Evolutionary conservation across 2,113 vertebrate species (phyloP), one percentile per base, ranked within the genome.

Genomic region (Climacteris rufus): DNA sequence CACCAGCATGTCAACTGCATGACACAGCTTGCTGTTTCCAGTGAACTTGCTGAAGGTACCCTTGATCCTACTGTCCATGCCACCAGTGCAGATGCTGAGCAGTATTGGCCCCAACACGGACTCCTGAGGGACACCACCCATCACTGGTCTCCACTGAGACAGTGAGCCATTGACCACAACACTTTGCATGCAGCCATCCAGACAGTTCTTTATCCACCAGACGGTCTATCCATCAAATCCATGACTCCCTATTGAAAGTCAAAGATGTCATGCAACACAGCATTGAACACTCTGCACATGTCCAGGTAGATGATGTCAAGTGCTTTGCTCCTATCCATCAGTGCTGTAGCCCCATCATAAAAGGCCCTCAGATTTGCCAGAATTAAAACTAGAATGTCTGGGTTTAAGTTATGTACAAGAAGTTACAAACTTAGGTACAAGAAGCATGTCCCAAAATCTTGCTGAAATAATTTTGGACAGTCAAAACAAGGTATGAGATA

Each of bases 201-300:
- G 15, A 15, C 60, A 52, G 11, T 11, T 37, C 37, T 60, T 39
- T 45, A 24, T 24, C 18, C 33, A 59, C 13, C 9, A 16, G 9
- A 42, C 0, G 0, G 5, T n/a, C 20, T 7, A 28, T 20, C 39
- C 19, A 4, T 59, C 60, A 82, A 11, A 66, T 45, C 37, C 19
- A 37, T 30, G 52, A 45, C 15, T 17, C 12, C 30, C 28, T 20
- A 1, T 39, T 28, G 37, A 39, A 44, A 37, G 44, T 10, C 37
- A 33, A 59, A 44, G 27, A 37, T 24, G 13, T 23, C 28, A 9
- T 24, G 5, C 0, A 4, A 50, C 12, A 59, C 18, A 59, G 44
- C 28, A 37, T 1, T 44, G 45, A 52, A 59, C 0, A 0, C 7
- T 39, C 59, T 74, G 23, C 3, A 0, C 15, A 27, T 65, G 5